Percentiles rank a stretch among this genome's conserved stretches.
phyloP scores from a whole-genome alignment of 2,113 vertebrate genomes.

The Psilopsiagon aurifrons region DNA sequence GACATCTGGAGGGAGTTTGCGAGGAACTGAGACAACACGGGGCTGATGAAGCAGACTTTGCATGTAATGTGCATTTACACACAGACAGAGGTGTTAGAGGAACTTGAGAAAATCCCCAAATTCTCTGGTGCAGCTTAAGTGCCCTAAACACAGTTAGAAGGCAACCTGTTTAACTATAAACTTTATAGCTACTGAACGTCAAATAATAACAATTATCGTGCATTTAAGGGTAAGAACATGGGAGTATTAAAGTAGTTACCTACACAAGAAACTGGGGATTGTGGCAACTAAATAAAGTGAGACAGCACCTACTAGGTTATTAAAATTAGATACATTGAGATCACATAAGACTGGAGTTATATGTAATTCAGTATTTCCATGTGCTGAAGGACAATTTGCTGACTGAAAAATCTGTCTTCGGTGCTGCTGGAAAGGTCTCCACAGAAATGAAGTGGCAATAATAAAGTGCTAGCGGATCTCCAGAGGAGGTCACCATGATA shows the following conservation, averaged over 20 bases:
- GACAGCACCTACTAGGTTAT: neutral
- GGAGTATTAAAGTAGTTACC: neutral
- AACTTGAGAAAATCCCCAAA: slow-evolving; percentile 2
- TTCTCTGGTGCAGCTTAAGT: neutral
- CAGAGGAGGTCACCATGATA: neutral
- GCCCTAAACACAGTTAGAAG: neutral
- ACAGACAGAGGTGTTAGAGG: neutral
- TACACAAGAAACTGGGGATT: neutral
- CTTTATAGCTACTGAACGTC: neutral
- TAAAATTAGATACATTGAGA: neutral
- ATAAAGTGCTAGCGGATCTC: neutral
- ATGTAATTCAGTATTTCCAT: neutral
- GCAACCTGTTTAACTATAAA: neutral
- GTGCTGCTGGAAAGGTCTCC: neutral
- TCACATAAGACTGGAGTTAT: neutral
- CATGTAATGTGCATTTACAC: neutral
- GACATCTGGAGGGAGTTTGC: slow-evolving; percentile 41
- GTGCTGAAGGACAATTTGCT: neutral
- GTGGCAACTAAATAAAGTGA: neutral
- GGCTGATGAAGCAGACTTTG: neutral
- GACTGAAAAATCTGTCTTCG: neutral
- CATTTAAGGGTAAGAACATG: neutral
- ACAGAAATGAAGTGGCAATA: neutral
- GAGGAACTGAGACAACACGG: neutral
- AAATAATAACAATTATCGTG: neutral